These are phyloP conservation scores for Poeciliopsis prolifica DNA, from an alignment of 2,113 vertebrate species.

Conservation along the genomic window DNA sequence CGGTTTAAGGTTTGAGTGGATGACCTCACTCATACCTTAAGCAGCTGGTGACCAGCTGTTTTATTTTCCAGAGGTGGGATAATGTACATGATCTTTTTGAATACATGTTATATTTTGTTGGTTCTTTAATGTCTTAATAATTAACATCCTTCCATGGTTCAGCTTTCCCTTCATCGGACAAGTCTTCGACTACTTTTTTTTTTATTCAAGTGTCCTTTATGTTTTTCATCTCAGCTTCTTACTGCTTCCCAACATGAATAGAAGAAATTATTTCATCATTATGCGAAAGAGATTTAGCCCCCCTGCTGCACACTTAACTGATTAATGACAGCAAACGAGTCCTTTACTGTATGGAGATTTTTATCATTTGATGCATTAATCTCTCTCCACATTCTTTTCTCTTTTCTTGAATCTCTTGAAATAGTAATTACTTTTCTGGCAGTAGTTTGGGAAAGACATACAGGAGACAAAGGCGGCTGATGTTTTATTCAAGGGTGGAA, in stretches of 20 bases:
- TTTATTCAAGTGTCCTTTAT: not conserved
- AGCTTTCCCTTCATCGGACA: not conserved
- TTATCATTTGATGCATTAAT: conserved; percentile 70
- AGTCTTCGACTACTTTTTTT: not conserved
- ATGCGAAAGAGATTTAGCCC: conserved; percentile 32
- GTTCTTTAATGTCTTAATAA: conserved; percentile 4
- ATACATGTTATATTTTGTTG: not conserved
- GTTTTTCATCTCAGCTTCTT: not conserved
- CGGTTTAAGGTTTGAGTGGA: too few relatives aligned
- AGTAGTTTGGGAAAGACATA: conserved; percentile 10
- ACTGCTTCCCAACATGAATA: conserved; percentile 26
- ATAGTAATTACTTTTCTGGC: conserved; percentile 28
- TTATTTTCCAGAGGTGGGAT: not conserved
- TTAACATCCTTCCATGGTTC: not conserved
- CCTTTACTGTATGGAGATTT: conserved; percentile 63
- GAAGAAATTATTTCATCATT: conserved; percentile 51
- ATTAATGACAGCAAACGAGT: conserved; percentile 67
- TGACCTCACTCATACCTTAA: too few relatives aligned
- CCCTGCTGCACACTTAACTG: conserved; percentile 29
- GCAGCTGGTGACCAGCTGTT: too few relatives aligned
- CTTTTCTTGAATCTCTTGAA: conserved; percentile 28
- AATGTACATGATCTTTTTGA: not conserved
- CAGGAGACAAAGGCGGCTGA: conserved; percentile 27
- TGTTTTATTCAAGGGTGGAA: conserved; percentile 39
- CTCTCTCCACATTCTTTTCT: conserved; percentile 33